Conservation (phyloP, 2,797 vertebrate species). For the Masticophis lateralis region DNA sequence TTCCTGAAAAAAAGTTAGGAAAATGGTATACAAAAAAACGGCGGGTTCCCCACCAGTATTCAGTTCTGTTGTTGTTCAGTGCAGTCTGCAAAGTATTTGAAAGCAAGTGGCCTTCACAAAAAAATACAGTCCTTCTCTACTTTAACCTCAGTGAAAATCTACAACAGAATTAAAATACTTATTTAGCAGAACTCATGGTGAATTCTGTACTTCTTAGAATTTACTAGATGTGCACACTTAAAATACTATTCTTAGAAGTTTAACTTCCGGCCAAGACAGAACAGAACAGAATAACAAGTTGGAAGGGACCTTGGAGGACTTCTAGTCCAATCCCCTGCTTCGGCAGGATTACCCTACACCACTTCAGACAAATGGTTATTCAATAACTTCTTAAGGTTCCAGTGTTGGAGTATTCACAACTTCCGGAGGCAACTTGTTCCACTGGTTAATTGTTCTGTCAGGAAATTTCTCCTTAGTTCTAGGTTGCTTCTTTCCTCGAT, state of each 20-base stretch:
- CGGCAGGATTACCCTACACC: no score
- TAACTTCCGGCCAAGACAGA: background rate
- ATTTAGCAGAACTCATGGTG: background rate
- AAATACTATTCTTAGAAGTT: conserved; percentile 2
- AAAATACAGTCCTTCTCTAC: background rate
- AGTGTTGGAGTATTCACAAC: no score
- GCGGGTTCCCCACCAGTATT: background rate
- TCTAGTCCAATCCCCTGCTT: no score
- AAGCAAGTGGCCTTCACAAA: background rate
- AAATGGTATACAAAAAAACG: background rate
- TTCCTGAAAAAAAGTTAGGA: background rate
- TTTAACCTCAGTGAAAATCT: background rate
- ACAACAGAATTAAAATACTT: background rate
- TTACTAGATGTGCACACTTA: background rate
- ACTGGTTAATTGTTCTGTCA: no score
- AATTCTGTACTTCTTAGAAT: background rate
- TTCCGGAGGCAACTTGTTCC: no score
- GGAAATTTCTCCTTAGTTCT: no score
- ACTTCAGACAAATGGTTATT: no score
- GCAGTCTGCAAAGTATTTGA: background rate
- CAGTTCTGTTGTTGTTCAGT: background rate
- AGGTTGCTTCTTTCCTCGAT: no score
- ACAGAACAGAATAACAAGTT: no score
- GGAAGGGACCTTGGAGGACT: no score
- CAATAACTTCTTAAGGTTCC: no score